These are phyloP conservation scores for Drosophila ironensis DNA, from an alignment of 1,140 invertebrate genomes.

Conservation along the genomic window DNA sequence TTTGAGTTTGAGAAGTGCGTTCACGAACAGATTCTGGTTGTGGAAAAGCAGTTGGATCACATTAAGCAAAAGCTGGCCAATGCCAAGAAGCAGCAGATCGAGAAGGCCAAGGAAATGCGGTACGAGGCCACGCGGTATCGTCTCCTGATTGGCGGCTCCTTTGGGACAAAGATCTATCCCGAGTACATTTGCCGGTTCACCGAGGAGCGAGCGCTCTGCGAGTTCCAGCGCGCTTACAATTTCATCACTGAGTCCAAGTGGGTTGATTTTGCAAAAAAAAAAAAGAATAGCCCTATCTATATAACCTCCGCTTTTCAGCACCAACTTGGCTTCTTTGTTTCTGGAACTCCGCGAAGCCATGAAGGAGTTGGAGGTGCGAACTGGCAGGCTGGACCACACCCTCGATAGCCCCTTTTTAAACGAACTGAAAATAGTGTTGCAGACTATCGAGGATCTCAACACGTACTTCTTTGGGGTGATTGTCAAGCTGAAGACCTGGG, in stretches of 20 bases:
- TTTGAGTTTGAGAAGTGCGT: constrained; percentile 55
- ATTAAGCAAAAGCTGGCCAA: background rate
- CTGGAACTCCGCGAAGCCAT: constrained; percentile 22
- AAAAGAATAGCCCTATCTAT: too few relatives aligned
- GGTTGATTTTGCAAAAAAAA: too few relatives aligned
- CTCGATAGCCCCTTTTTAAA: constrained; percentile 33
- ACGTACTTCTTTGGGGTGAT: constrained; percentile 55
- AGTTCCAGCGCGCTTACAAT: constrained; percentile 54
- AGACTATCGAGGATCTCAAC: constrained; percentile 48
- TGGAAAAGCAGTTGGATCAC: constrained; percentile 33
- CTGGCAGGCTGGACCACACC: constrained; percentile 40
- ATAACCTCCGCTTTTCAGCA: background rate
- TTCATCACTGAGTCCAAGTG: constrained; percentile 52
- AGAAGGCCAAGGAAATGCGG: constrained; percentile 46
- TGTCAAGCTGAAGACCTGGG: constrained; percentile 51
- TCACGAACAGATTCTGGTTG: constrained; percentile 47
- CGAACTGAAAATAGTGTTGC: constrained; percentile 24
- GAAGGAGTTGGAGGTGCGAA: constrained; percentile 30
- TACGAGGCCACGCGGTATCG: constrained; percentile 55
- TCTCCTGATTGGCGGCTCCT: constrained; percentile 19
- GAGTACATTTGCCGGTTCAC: constrained; percentile 56
- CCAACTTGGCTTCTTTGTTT: background rate
- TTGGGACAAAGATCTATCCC: constrained; percentile 53
- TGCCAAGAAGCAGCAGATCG: constrained; percentile 39
- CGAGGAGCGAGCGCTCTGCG: constrained; percentile 50